Base-by-base conservation (phyloP, 2,888 invertebrate species). In the Priocnemis perturbator region DNA sequence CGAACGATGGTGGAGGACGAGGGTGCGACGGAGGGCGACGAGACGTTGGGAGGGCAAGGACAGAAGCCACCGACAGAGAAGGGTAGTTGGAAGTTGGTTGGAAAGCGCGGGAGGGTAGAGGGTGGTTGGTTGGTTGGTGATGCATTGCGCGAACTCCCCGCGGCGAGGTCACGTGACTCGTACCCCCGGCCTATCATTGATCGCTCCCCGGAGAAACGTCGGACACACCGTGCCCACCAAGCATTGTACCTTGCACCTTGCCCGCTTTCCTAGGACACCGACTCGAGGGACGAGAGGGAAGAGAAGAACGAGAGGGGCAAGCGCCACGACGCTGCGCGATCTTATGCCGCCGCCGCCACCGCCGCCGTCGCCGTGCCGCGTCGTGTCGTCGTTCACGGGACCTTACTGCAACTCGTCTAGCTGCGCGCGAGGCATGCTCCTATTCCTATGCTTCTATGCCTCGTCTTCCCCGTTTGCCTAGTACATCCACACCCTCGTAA, bases 71-170 rank as follows among this genome's bases (percentile, higher is more conserved):
- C 5, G 50, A 20, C 17, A 53, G 53, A 53, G 23, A 21, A 23
- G 53, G 23, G 53, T 53, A 52, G 26, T 11, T 17, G 50, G 50
- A 23, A 19, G 57, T 44, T 23, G 50, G 21, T 26, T 17, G 56
- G 23, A 23, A 37, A 37, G 21, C 23, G 23, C 5, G 23, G 37
- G 45, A 19, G 59, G 17, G 23, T 11, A 23, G 61, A n/a, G 26
- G 64, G 76, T 79, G 82, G 83, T 81, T 80, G 83, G 79, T 84
- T 86, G 85, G 86, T 84, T 85, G 86, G 85, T 86, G 87, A 87
- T 87, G 87, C 87, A 87, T 87, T 87, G 87, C 87, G 87, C 86
- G 86, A 85, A 86, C 87, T 87, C 86, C 86, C 85, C 85, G 86
- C 83, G 84, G 86, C 81, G 81, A 77, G 87, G 86, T 87, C 87